Evolutionary conservation across 2,113 vertebrate species (phyloP).

Genomic region (Actinemys pallida): DNA sequence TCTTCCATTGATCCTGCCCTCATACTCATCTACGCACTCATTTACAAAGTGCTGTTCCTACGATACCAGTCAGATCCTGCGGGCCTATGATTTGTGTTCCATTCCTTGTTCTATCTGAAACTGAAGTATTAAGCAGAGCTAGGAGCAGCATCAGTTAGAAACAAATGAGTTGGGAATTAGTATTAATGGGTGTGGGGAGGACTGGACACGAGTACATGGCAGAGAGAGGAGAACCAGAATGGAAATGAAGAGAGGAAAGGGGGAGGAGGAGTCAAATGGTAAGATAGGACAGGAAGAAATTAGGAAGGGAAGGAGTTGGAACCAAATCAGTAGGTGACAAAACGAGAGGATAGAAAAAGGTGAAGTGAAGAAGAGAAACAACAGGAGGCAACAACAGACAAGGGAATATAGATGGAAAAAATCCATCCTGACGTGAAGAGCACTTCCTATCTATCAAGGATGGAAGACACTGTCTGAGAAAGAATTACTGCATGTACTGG

Average conservation of each 20-base stretch:
- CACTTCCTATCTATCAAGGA: not conserved
- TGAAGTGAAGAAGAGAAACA: not conserved
- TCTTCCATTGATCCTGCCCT: accelerated
- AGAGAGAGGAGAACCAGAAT: not conserved
- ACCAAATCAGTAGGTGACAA: not conserved
- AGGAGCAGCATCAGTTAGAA: not conserved
- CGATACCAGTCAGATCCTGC: accelerated
- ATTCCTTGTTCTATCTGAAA: not conserved
- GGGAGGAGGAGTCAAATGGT: not conserved
- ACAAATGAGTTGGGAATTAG: not conserved
- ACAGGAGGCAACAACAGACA: not conserved
- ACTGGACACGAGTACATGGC: not conserved
- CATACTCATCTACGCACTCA: not conserved
- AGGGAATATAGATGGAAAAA: not conserved
- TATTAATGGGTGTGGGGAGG: not conserved
- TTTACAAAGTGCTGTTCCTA: not conserved
- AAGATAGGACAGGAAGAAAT: not conserved
- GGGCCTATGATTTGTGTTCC: accelerated
- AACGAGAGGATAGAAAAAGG: not conserved
- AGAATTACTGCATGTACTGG: not conserved
- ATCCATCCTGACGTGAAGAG: not conserved
- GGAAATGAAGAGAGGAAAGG: not conserved
- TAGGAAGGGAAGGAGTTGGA: not conserved
- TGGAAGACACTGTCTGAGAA: not conserved
- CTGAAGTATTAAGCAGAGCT: not conserved